These are phyloP conservation scores for Taenioides sp. DNA, from an alignment of 2,797 vertebrate genomes.

Conservation along the genomic window DNA sequence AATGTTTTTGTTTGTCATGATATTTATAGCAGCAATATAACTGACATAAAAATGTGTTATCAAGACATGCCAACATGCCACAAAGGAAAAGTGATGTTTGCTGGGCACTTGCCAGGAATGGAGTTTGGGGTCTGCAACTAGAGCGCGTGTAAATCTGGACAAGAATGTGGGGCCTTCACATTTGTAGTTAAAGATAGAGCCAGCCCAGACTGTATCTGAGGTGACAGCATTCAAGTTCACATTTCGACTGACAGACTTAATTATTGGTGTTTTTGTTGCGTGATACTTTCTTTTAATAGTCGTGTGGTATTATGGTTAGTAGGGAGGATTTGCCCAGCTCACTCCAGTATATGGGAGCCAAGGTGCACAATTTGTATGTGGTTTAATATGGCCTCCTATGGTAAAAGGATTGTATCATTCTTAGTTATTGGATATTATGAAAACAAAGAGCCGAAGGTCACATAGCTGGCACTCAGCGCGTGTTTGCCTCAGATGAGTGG, in stretches of 20 bases:
- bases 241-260: constrained; percentile 58
- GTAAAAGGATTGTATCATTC: constrained; percentile 52
- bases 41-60: too few species aligned
- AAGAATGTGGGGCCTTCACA: constrained; percentile 94
- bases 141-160: constrained; percentile 85
- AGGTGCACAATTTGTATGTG: constrained; percentile 14
- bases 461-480: constrained; percentile 27
- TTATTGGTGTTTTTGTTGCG: constrained; percentile 57
- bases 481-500: constrained; percentile 32
- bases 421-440: constrained; percentile 48
- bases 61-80: constrained; percentile 19
- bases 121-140: constrained; percentile 80
- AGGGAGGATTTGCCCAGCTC: constrained; percentile 31
- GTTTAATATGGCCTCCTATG: constrained; percentile 48
- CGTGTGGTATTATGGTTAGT: constrained; percentile 18
- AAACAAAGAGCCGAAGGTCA: constrained; percentile 51
- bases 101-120: constrained; percentile 63
- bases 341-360: constrained; percentile 1
- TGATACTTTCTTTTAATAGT: constrained; percentile 23
- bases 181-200: constrained; percentile 98
- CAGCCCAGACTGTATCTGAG: constrained; percentile 77
- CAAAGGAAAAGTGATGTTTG: constrained; percentile 59
- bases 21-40: too few species aligned
- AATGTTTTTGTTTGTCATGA: too few species aligned
- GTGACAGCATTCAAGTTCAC: constrained; percentile 84